A percentile compares a stretch with the other conserved stretches of the same genome.
phyloP scores from a whole-genome alignment of 2,113 vertebrate genomes.

The Labrus mixtus region DNA sequence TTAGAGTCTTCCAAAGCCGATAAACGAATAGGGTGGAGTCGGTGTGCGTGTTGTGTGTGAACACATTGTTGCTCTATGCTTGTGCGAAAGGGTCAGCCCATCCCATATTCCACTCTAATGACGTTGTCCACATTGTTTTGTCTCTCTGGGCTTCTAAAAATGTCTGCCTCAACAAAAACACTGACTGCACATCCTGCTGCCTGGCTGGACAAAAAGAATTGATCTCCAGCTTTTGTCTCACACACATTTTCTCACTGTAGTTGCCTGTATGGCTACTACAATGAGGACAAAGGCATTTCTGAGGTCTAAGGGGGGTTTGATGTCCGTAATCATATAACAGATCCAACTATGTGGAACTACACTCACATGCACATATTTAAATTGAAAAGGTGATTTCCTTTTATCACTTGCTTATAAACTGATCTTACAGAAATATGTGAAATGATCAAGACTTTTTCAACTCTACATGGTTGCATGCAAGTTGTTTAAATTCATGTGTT shows the following conservation, averaged over 20 bases:
- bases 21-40: background rate
- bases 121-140: conserved; percentile 78
- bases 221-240: conserved; percentile 41
- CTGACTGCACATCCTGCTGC: conserved; percentile 76
- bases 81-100: conserved; percentile 50
- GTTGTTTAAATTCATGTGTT: too few species aligned
- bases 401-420: too few species aligned
- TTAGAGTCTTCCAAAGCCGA: background rate
- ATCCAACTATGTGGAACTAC: too few species aligned
- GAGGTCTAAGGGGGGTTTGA: background rate
- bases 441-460: too few species aligned
- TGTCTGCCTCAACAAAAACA: conserved; percentile 73
- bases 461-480: too few species aligned
- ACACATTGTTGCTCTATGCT: conserved; percentile 34
- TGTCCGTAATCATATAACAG: too few species aligned
- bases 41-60: conserved; percentile 18
- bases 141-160: conserved; percentile 75
- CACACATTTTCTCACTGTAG: conserved; percentile 7
- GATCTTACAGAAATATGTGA: too few species aligned
- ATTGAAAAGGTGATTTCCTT: too few species aligned
- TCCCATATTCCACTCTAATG: conserved; percentile 63
- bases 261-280: background rate
- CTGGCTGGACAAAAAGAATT: conserved; percentile 56
- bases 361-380: too few species aligned
- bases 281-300: background rate